phyloP scores from a whole-genome alignment of 2,888 invertebrate species.

The Cactoblastis cactorum region DNA sequence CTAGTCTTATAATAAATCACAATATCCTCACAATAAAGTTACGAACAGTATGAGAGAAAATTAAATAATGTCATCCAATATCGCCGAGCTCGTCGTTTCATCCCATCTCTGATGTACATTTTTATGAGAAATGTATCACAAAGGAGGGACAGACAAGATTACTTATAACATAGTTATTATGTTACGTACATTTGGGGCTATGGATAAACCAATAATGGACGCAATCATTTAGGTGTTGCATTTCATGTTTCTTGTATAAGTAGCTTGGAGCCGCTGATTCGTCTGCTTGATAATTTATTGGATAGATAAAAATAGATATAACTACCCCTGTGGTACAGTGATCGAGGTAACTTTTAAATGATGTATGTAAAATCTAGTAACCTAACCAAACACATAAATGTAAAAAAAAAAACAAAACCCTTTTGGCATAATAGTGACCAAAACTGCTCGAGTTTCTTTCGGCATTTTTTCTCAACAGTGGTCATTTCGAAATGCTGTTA shows the following conservation, averaged over 20 bases:
- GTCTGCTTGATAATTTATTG: no score
- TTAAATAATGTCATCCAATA: not conserved
- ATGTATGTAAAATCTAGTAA: no score
- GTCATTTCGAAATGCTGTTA: no score
- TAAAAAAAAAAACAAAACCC: no score
- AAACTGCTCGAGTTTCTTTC: no score
- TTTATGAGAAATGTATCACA: conserved; percentile 6
- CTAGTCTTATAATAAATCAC: not conserved
- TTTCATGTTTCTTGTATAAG: not conserved
- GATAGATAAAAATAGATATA: no score
- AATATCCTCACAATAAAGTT: not conserved
- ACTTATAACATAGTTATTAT: not conserved
- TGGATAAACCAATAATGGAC: not conserved
- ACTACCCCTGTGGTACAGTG: no score
- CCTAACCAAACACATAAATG: no score
- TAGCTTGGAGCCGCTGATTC: no score
- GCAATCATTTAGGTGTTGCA: not conserved
- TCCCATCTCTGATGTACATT: not conserved
- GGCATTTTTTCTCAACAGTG: no score
- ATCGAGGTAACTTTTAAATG: no score
- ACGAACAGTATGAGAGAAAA: not conserved
- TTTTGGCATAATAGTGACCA: no score
- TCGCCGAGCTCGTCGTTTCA: not conserved
- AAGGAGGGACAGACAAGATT: not conserved
- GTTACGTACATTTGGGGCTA: not conserved